Evolutionary conservation across 1,140 invertebrate genomes (phyloP).

Genomic region (Ceratoteleas bidentatus): DNA sequence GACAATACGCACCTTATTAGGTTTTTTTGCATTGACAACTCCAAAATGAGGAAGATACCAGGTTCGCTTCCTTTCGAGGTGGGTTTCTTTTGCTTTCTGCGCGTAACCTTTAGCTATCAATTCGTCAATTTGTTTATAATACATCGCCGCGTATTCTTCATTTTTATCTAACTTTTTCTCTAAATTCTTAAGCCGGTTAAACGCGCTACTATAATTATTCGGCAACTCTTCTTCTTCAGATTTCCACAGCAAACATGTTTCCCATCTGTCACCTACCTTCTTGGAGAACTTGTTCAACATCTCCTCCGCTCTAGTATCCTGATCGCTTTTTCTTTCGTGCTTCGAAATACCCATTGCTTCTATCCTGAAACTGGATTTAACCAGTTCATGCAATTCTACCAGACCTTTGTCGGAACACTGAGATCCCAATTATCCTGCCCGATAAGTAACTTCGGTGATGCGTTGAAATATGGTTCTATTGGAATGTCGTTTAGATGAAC

Average conservation of each 20-base stretch:
- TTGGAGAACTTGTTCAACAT: not conserved
- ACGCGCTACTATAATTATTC: not conserved
- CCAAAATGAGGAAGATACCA: conserved; percentile 14
- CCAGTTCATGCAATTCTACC: too few relatives aligned
- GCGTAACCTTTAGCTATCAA: not conserved
- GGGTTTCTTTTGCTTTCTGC: not conserved
- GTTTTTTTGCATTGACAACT: not conserved
- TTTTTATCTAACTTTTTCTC: not conserved
- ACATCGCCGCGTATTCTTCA: not conserved
- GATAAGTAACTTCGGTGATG: not conserved
- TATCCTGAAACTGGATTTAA: too few relatives aligned
- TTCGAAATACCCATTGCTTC: too few relatives aligned
- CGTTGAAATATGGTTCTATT: too few relatives aligned
- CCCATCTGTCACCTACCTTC: not conserved
- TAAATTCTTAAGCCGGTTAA: not conserved
- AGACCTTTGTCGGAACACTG: not conserved
- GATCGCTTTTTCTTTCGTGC: not conserved
- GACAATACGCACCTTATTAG: not conserved
- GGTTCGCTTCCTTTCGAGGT: not conserved
- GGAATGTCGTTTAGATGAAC: too few relatives aligned
- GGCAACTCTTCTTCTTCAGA: not conserved
- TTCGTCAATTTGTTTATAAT: not conserved
- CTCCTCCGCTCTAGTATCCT: conserved; percentile 16
- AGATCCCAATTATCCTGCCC: not conserved
- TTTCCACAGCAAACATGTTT: not conserved